phyloP scores from a whole-genome alignment of 2,888 invertebrate genomes.

The Sesia apiformis region DNA sequence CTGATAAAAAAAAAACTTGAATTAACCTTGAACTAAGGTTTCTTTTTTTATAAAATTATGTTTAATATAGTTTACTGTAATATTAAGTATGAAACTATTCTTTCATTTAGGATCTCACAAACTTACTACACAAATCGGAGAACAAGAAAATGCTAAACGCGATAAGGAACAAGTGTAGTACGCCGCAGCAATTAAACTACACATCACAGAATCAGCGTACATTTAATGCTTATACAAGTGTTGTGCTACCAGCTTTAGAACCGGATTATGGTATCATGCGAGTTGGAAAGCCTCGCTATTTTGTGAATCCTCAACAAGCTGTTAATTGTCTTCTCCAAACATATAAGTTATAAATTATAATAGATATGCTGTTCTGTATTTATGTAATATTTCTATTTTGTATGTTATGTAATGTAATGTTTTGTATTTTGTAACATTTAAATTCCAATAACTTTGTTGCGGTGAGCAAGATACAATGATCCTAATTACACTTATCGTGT shows the following conservation, averaged over 20 bases:
- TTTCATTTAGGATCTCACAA: slow-evolving; percentile 43
- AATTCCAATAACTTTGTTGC: no score
- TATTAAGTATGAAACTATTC: slow-evolving; percentile 3
- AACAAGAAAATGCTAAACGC: slow-evolving; percentile 55
- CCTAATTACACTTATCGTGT: no score
- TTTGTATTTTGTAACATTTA: no score
- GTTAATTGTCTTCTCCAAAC: slow-evolving; percentile 51
- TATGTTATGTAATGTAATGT: no score
- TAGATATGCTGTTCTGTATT: not conserved
- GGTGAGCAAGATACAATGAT: no score
- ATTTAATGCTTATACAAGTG: slow-evolving; percentile 9
- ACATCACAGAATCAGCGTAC: slow-evolving; percentile 14
- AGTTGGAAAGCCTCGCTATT: slow-evolving; percentile 50
- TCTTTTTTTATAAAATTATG: not conserved
- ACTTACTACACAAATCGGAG: slow-evolving; percentile 42
- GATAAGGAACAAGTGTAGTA: slow-evolving; percentile 47
- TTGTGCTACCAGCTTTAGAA: slow-evolving; percentile 42
- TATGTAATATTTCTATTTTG: slow-evolving; percentile 1
- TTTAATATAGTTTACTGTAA: not conserved
- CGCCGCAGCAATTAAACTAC: slow-evolving; percentile 11
- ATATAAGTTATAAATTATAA: slow-evolving; percentile 28
- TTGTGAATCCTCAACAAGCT: slow-evolving; percentile 57
- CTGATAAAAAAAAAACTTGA: not conserved
- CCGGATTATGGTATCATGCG: slow-evolving; percentile 57
- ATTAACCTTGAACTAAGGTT: not conserved